Conservation (phyloP, 2,113 vertebrate species). For the Myotis brandtii region DNA sequence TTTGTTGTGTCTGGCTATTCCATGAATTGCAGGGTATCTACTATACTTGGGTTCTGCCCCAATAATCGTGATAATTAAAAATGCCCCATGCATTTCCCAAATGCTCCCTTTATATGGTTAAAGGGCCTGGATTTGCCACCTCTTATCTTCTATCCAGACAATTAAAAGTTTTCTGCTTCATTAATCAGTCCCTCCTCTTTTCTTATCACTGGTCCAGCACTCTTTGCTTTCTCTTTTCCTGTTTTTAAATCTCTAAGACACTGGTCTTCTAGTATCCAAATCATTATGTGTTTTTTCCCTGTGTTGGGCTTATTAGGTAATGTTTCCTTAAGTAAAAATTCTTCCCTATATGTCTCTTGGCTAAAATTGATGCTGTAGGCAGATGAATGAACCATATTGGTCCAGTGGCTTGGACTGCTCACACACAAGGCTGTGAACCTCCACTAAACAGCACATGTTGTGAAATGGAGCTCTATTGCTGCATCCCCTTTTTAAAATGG, state of each 20-base stretch:
- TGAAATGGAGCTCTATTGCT: background rate
- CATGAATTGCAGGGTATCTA: background rate
- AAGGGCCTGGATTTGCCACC: background rate
- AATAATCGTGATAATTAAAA: background rate
- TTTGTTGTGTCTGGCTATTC: background rate
- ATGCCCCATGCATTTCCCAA: background rate
- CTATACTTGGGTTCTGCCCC: background rate
- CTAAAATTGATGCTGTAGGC: background rate
- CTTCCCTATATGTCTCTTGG: background rate
- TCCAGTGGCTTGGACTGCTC: background rate
- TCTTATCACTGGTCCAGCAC: background rate
- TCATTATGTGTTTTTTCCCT: background rate
- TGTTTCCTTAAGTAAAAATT: background rate
- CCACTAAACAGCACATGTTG: too few relatives aligned
- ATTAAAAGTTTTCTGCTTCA: background rate
- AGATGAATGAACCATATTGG: background rate
- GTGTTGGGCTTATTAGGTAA: background rate
- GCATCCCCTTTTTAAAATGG: background rate
- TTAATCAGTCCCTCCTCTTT: background rate
- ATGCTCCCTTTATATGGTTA: background rate
- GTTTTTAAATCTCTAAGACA: background rate
- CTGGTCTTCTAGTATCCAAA: background rate
- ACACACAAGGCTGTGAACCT: background rate
- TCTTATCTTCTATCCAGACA: background rate
- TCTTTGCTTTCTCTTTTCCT: background rate